Conservation (phyloP, 2,113 vertebrate species). For the Struthio camelus region DNA sequence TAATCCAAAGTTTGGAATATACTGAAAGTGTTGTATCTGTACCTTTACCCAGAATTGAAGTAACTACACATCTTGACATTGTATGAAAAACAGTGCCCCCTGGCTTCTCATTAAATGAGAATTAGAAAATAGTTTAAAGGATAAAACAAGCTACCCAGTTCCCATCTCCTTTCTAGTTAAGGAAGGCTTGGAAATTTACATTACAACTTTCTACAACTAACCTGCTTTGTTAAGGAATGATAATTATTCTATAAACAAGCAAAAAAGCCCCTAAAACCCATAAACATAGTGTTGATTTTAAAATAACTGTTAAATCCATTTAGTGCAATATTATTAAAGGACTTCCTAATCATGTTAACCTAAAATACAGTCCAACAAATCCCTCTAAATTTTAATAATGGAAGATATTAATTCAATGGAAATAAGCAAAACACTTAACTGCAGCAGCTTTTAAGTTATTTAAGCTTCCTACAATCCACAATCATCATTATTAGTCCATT, state of each 20-base stretch:
- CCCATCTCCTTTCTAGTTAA: background rate
- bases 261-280: too few relatives aligned
- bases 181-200: background rate
- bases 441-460: background rate
- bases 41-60: background rate
- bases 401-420: background rate
- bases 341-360: background rate
- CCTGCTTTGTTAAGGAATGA: background rate
- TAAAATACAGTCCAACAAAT: background rate
- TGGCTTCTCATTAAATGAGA: background rate
- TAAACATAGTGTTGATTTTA: background rate
- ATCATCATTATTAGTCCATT: background rate
- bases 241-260: background rate
- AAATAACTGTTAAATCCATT: background rate
- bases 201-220: background rate
- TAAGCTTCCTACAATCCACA: background rate
- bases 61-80: background rate
- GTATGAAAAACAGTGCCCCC: constrained; percentile 8
- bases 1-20: background rate
- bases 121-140: background rate
- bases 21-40: background rate
- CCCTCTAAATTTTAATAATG: background rate
- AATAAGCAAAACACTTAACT: background rate
- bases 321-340: background rate
- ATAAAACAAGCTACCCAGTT: background rate